A percentile compares a stretch with the other conserved stretches of the same genome.
Evolutionary conservation across 1,140 invertebrate genomes (phyloP).

Genomic region (Diachasma alloeum): DNA sequence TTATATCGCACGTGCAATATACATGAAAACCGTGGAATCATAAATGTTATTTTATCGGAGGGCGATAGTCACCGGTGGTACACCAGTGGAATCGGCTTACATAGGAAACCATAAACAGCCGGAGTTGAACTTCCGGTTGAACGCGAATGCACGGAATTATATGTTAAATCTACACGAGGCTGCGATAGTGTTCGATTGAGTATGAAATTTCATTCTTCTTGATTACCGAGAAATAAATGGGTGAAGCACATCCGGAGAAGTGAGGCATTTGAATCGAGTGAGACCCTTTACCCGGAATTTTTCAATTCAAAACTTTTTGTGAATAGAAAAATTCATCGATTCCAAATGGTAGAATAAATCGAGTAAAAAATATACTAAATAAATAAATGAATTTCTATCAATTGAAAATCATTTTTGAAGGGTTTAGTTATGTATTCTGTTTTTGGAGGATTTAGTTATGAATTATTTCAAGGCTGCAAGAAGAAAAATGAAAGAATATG

Average conservation of each 20-base stretch:
- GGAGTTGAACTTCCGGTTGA: not conserved
- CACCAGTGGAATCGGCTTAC: constrained; percentile 7
- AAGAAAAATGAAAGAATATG: no score
- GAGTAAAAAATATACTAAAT: no score
- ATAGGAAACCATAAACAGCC: constrained; percentile 11
- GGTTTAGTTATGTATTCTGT: no score
- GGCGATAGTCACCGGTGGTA: not conserved
- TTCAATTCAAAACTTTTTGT: not conserved
- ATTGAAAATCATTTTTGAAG: no score
- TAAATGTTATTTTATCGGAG: constrained; percentile 8
- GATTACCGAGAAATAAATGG: not conserved
- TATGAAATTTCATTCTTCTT: not conserved
- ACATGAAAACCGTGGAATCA: constrained; percentile 3
- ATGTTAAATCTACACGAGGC: not conserved
- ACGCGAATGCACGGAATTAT: not conserved
- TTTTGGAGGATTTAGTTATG: no score
- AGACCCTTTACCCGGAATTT: not conserved
- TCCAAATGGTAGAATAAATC: no score
- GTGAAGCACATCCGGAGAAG: not conserved
- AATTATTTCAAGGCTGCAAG: no score
- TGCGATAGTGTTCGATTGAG: not conserved
- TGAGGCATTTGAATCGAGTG: not conserved
- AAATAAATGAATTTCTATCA: no score
- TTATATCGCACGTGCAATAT: not conserved
- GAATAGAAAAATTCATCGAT: no score